Base-by-base conservation (phyloP, 2,113 vertebrate genomes). In the Athene noctua region DNA sequence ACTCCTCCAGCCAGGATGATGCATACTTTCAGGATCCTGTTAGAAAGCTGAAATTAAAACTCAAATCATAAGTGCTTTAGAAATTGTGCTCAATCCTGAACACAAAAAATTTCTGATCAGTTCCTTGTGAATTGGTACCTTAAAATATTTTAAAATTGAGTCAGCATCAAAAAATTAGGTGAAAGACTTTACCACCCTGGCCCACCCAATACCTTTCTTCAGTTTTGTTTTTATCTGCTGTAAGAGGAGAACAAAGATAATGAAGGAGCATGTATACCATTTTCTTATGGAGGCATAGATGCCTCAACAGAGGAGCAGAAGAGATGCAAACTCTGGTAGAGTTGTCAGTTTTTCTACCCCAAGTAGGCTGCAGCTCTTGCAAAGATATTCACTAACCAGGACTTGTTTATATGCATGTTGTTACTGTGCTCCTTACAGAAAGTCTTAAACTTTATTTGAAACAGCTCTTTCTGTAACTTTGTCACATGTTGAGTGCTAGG, bases 191-290 rank as follows among this genome's bases (percentile, higher is more conserved):
- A 87, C 17, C 14, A 51, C 25, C 10, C 57, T 47, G 91, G 32
- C 18, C 47, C 0, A 16, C 20, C 57, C 32, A 42, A 42, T 0
- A 0, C 30, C 40, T 63, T 75, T 71, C 51, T 65, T 84, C n/a
- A 36, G 17, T 78, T 86, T 86, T 58, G 34, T 30, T 51, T 92
- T 92, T 44, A 59, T 42, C 34, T 67, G 15, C n/a, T 74, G 0
- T 16, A 80, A 47, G 20, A 75, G 34, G 14, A 80, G 59, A 81
- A 73, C 34, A 78, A 87, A 52, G 47, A 47, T 29, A 92, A 70
- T 4, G 5, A 58, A 26, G 17, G 70, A 54, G n/a, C 27, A 91
- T 0, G 1, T 19, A 34, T 42, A 29, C 9, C 21, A 46, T 62
- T 57, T 86, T 66, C 63, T 77, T 42, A 58, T 32, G 38, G 59